phyloP scores from a whole-genome alignment of 2,113 vertebrate genomes.

The Lampris incognitus region DNA sequence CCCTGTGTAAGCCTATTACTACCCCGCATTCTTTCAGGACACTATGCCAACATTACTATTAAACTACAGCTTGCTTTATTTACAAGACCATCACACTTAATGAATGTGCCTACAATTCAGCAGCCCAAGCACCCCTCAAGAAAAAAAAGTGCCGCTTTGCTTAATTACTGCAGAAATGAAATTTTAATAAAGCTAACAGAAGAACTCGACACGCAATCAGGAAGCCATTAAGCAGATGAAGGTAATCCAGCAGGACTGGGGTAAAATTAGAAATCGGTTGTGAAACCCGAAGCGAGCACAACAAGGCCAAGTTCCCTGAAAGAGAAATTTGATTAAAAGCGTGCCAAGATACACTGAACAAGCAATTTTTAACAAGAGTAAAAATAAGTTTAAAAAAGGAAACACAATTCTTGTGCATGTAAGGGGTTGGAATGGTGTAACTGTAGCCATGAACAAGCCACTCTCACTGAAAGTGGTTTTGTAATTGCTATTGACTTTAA shows the following conservation, averaged over 20 bases:
- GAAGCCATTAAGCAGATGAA: constrained; percentile 76
- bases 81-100: constrained; percentile 77
- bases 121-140: constrained; percentile 63
- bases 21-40: constrained; percentile 59
- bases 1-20: constrained; percentile 48
- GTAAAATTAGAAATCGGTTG: constrained; percentile 70
- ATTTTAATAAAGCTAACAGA: constrained; percentile 79
- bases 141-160: constrained; percentile 73
- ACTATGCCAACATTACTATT: constrained; percentile 67
- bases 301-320: constrained; percentile 43
- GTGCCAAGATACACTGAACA: constrained; percentile 26
- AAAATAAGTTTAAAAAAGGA: constrained; percentile 4
- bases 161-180: constrained; percentile 77
- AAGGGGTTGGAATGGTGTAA: not conserved
- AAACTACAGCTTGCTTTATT: constrained; percentile 69
- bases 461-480: not conserved
- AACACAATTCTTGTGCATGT: not conserved
- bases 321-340: constrained; percentile 63
- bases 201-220: constrained; percentile 77
- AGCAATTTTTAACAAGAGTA: not conserved
- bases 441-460: not conserved
- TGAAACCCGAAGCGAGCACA: constrained; percentile 48
- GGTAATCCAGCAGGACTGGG: constrained; percentile 73
- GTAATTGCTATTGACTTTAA: constrained; percentile 25
- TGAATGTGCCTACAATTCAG: constrained; percentile 72